Evolutionary conservation across 2,888 invertebrate species (phyloP).

Genomic region (Tigriopus californicus): DNA sequence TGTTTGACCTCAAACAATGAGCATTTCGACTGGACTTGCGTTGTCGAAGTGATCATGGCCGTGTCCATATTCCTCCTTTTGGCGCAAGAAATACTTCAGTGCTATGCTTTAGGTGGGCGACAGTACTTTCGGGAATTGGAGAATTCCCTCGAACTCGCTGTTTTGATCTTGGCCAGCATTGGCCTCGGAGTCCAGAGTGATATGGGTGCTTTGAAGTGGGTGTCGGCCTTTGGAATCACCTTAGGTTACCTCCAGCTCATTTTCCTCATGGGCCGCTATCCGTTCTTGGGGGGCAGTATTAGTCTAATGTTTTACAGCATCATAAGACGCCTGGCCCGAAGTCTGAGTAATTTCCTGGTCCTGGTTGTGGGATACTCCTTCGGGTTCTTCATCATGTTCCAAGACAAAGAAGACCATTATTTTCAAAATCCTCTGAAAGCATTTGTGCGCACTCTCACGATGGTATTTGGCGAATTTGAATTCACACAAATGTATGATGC

Average conservation of each 20-base stretch:
- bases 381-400: conserved; percentile 5
- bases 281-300: neutral
- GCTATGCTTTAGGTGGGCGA: neutral
- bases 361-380: conserved; percentile 9
- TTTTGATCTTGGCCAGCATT: neutral
- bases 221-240: conserved; percentile 5
- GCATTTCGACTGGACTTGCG: neutral
- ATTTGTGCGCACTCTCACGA: neutral
- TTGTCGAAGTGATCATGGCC: neutral
- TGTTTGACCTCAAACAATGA: neutral
- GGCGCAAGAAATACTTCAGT: conserved; percentile 1
- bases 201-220: conserved; percentile 2
- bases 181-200: neutral
- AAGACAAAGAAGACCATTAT: neutral
- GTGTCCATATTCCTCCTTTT: neutral
- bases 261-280: conserved; percentile 5
- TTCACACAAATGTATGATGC: conserved; percentile 1
- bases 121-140: conserved; percentile 5
- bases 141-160: conserved; percentile 1
- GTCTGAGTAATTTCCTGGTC: neutral
- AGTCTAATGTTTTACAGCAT: conserved; percentile 10
- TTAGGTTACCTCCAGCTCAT: conserved; percentile 6
- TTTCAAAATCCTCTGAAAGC: conserved; percentile 9
- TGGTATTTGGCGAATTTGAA: conserved; percentile 5
- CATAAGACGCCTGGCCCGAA: neutral